Base-by-base conservation (phyloP, 2,113 vertebrate species). In the Rana temporaria region DNA sequence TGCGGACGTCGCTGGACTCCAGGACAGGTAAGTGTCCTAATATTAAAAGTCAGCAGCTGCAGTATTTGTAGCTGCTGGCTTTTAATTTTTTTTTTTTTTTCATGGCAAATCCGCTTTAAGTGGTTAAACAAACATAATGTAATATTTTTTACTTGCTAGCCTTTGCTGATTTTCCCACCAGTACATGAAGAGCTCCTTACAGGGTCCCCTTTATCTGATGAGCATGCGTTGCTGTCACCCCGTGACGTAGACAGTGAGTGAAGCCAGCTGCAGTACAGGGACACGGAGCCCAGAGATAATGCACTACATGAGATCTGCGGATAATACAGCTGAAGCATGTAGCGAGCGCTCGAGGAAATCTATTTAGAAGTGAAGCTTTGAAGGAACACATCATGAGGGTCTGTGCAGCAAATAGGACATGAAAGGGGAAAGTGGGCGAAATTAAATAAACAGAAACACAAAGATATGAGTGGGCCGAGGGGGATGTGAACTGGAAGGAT, bases 321-420 rank as follows among this genome's bases (percentile, higher is more conserved):
- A 81, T 81, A 81, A 53, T 22, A 22, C 65, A 60, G 32, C 34
- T 57, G 68, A 32, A 53, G 18, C 57, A 48, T 72, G 63, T 53
- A 19, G 6, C 53, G 34, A n/a, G 79, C 30, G 53, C 7, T 30
- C 16, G 11, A 18, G 32, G 52, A 79, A 69, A 60, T 42, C 55
- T 60, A 59, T 32, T 69, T 32, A 22, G 65, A 69, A 56, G 30
- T 48, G 34, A 70, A 34, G 64, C 64, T 70, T 60, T 79, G 55
- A 69, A 68, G 63, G 52, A 79, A 60, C 66, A 60, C 22, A 71
- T 80, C 34, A 30, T 78, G 52, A 67, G 73, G 52, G 52, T 72
- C 16, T 32, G 15, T 72, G 12, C 7, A 72, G 26, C 26, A 56
- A 56, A 72, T 56, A 72, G 20, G 22, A 64, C n/a, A 79, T 56